Evolutionary conservation across 2,888 invertebrate species (phyloP).

Genomic region (Neelides folsomi): DNA sequence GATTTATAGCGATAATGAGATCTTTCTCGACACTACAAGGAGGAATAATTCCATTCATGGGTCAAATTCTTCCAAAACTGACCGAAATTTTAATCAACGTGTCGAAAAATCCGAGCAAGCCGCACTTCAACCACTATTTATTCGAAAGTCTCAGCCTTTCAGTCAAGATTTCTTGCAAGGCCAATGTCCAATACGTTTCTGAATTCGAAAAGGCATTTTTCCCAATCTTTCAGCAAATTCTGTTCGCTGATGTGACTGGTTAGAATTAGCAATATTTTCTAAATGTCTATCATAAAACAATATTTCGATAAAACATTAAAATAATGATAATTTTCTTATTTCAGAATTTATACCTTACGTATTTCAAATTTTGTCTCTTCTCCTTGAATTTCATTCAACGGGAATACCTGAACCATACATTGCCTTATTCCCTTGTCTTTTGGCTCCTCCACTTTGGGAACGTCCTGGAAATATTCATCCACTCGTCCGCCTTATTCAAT

Average conservation of each 20-base stretch:
- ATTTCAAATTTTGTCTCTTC: constrained; percentile 86
- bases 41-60: constrained; percentile 62
- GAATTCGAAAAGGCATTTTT: constrained; percentile 86
- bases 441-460: constrained; percentile 87
- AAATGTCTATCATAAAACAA: no score
- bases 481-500: constrained; percentile 76
- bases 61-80: constrained; percentile 65
- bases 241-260: constrained; percentile 88
- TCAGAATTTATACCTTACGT: constrained; percentile 95
- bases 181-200: constrained; percentile 61
- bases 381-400: constrained; percentile 60
- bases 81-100: constrained; percentile 69
- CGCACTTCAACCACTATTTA: constrained; percentile 95
- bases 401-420: constrained; percentile 68
- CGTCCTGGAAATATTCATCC: constrained; percentile 85
- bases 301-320: no score
- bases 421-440: constrained; percentile 73
- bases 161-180: constrained; percentile 75
- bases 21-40: constrained; percentile 70
- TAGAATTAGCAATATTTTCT: no score
- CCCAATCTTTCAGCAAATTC: constrained; percentile 85
- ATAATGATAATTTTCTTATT: constrained; percentile 22
- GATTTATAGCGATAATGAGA: constrained; percentile 70
- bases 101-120: constrained; percentile 86
- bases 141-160: constrained; percentile 88